Evolutionary conservation across 2,797 vertebrate species (phyloP), one percentile per base, ranked within the genome.

Genomic region (Sebastes glaucus): DNA sequence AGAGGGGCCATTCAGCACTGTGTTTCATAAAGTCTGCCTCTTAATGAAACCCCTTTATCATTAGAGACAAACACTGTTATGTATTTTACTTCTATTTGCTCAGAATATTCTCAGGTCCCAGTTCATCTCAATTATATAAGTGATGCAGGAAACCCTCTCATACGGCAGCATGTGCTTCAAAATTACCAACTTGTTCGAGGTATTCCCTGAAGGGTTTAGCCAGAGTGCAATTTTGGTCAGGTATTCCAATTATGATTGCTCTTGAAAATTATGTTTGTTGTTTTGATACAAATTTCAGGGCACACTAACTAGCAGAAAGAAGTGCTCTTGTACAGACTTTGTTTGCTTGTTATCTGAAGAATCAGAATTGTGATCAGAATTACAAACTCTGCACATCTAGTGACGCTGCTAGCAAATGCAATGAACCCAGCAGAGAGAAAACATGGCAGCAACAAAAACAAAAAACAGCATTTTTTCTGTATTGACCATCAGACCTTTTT

Each of bases 281-380:
- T 73, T 78, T 78, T 22, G 62, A 78, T 61, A 23, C n/a, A 78
- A 38, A 72, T 59, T 63, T 66, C 53, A 38, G 4, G 10, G 35
- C 13, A 28, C 49, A 70, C 13, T 27, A 30, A 75, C 28, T 11
- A 73, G 32, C 42, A 75, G 53, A 56, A 52, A 55, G 13, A 57
- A 32, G 13, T 28, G 5, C 25, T 20, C n/a, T 33, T 30, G 20
- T 52, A 46, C 46, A 23, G 20, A 59, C 22, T 28, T 27, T 62
- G 66, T 77, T 78, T 77, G 71, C 74, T 66, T 76, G 61, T 71
- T 77, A 60, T 79, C 70, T 53, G 27, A 72, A 11, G 53, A 71
- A 77, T 71, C 55, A 69, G 56, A 64, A 49, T 7, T 68, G 55
- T 63, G 69, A 65, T 63, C 30, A 63, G 63, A 74, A 78, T 73